Evolutionary conservation across 1,140 invertebrate genomes (phyloP).

Genomic region (Diprion similis): DNA sequence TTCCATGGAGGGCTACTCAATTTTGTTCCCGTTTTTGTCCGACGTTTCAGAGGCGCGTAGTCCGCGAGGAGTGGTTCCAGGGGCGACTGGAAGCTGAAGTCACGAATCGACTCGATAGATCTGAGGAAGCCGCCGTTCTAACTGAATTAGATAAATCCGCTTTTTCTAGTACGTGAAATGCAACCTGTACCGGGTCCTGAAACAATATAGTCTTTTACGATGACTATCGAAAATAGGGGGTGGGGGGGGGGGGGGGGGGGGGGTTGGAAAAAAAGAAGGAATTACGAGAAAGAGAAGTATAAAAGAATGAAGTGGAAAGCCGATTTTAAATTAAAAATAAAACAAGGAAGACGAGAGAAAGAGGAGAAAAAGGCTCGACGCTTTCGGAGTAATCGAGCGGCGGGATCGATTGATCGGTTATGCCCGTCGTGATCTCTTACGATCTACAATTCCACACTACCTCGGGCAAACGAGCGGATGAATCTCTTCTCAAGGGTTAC

Average conservation of each 20-base stretch:
- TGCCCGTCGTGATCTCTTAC: not conserved
- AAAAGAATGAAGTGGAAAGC: not conserved
- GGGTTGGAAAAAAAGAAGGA: not conserved
- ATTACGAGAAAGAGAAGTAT: not conserved
- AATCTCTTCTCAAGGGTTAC: too few species aligned
- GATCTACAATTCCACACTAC: constrained; percentile 2
- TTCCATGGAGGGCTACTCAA: too few species aligned
- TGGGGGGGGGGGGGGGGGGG: too few species aligned
- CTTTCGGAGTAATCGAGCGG: not conserved
- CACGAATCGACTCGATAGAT: not conserved
- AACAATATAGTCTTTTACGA: too few species aligned
- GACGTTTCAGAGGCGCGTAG: too few species aligned
- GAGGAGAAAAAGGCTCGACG: not conserved
- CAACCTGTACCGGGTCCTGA: too few species aligned
- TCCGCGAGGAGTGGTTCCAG: too few species aligned
- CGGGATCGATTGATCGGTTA: constrained; percentile 7
- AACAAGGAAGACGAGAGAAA: too few species aligned
- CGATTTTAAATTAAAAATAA: too few species aligned
- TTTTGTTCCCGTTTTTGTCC: too few species aligned
- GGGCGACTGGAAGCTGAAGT: not conserved
- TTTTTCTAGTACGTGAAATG: not conserved
- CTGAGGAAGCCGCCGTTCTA: not conserved
- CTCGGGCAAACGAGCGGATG: not conserved
- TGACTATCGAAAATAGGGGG: too few species aligned
- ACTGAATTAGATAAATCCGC: not conserved